A percentile compares a stretch with the other conserved stretches of the same genome.
Conservation (phyloP, 2,113 vertebrate species). For the Piaya cayana region DNA sequence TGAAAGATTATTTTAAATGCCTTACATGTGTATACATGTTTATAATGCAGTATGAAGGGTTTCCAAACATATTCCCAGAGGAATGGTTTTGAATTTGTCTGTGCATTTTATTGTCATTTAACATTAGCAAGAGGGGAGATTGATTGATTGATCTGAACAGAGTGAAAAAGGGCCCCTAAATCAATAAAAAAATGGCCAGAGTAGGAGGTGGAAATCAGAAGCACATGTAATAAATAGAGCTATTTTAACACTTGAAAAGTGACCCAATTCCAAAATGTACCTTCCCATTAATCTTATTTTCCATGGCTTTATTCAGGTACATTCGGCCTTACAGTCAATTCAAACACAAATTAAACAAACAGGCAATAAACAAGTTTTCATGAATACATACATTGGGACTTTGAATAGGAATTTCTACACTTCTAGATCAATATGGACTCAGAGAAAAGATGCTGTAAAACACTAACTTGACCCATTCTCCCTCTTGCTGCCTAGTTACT, state of each 20-base stretch:
- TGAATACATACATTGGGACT: fast-evolving
- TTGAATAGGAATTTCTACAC: neutral
- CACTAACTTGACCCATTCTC: neutral
- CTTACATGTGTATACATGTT: neutral
- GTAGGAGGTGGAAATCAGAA: neutral
- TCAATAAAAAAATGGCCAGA: neutral
- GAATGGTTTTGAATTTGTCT: neutral
- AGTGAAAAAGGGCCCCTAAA: neutral
- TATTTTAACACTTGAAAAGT: neutral
- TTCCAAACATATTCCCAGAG: neutral
- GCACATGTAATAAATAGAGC: neutral
- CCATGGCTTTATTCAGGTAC: neutral
- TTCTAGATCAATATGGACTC: neutral
- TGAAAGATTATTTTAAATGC: neutral
- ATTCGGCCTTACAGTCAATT: neutral
- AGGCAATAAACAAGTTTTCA: neutral
- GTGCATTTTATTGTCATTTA: neutral
- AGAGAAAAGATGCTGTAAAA: neutral
- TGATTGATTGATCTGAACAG: neutral
- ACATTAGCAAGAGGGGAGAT: neutral
- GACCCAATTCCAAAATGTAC: neutral
- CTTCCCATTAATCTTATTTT: neutral
- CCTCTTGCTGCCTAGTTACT: neutral
- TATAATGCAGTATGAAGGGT: neutral
- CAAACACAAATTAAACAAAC: neutral